Base-by-base conservation (phyloP, 1,140 invertebrate genomes). In the Tachypleus tridentatus region DNA sequence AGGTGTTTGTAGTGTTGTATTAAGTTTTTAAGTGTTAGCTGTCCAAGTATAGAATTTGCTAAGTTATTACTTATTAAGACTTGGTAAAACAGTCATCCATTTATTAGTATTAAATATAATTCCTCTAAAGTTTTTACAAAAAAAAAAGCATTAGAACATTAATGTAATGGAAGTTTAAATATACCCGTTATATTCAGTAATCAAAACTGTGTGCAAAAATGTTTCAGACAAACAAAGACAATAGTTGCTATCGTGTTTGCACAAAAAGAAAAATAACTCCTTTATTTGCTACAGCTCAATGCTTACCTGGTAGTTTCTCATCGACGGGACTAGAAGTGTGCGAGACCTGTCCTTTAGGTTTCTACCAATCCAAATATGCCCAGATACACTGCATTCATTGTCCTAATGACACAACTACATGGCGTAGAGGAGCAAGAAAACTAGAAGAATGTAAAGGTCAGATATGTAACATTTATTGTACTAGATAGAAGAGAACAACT, bases 331-430 rank as follows among this genome's bases (percentile, higher is more conserved):
- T 82, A n/a, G 80, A 80, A 66, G 73, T 81, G 49, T 87, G 86
- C 70, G 76, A 77, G 59, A 81, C 81, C 1, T 87, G 86, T 72
- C 74, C 76, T 3, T 69, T 81, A 10, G 85, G 85, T 0, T 79
- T 74, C 60, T 87, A 83, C 70, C 85, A 87, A 71, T 72, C 81
- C 3, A 66, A 80, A 8, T 82, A 82, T 69, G 83, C 84, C 9
- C 77, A 83, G 72, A 74, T 68, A 3, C 68, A 72, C 11, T 87
- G 85, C 72, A 61, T 76, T 3, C 59, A 72, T 3, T 87, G 86
- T 76, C 82, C 83, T 2, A 64, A 68, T 3, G 78, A 77, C 49
- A 79, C 74, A n/a, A 85, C 82, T 6, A 86, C 85, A 0, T 72
- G 67, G 68, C 73, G 72, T 66, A 72, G 81, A 57, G 82, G 81